Conservation (phyloP, 2,797 vertebrate species). For the Phyllotis vaccarum region DNA sequence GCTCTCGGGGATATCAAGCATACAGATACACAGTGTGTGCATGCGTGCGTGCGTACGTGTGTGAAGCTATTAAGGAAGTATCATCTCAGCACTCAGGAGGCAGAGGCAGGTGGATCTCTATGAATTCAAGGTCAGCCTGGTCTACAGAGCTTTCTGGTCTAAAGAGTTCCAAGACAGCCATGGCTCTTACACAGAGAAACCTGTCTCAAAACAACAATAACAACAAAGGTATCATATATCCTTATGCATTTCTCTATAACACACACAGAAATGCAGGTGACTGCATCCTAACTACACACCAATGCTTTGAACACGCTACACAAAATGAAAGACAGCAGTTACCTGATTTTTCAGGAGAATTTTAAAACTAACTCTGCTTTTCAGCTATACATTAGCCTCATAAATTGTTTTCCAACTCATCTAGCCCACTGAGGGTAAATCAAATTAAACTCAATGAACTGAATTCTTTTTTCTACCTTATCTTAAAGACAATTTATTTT, state of each 20-base stretch:
- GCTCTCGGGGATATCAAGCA: background rate
- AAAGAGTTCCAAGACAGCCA: background rate
- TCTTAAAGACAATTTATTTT: constrained; percentile 36
- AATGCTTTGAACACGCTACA: background rate
- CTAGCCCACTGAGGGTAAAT: background rate
- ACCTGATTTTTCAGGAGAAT: constrained; percentile 13
- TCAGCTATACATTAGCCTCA: background rate
- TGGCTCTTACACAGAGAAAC: background rate
- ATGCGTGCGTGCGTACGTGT: too few relatives aligned
- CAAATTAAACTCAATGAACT: constrained; percentile 38
- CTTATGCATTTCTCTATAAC: background rate
- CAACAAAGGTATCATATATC: background rate
- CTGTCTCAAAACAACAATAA: background rate
- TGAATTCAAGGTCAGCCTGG: background rate
- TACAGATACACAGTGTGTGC: background rate
- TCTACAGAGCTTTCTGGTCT: background rate
- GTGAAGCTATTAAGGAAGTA: constrained; percentile 13
- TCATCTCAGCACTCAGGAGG: background rate
- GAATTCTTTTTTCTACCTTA: background rate
- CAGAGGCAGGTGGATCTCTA: background rate
- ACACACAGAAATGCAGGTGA: background rate
- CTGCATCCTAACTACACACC: background rate
- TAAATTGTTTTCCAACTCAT: constrained; percentile 40
- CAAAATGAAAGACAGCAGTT: background rate
- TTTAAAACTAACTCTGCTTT: constrained; percentile 40